A percentile compares a stretch with the other conserved stretches of the same genome.
Evolutionary conservation across 2,113 vertebrate genomes (phyloP).

Genomic region (Gadus macrocephalus): DNA sequence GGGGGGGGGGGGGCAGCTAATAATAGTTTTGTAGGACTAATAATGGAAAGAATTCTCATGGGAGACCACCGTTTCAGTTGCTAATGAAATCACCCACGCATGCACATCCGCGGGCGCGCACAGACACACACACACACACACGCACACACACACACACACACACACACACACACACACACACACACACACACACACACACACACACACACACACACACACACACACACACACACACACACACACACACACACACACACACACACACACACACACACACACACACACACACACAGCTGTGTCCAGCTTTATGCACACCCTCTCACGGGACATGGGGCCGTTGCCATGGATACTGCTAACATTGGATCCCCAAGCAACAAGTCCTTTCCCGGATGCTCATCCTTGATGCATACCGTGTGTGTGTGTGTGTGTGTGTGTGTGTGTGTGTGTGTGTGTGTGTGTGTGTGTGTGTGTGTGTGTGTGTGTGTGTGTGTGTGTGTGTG

Average conservation of each 20-base stretch:
- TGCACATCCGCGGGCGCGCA: constrained; percentile 20
- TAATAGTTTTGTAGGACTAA: no score
- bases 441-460: not conserved
- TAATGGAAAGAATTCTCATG: no score
- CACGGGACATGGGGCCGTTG: constrained; percentile 37
- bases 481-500: not conserved
- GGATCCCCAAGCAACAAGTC: constrained; percentile 38
- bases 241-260: no score
- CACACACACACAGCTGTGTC: constrained; percentile 15
- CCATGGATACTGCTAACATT: constrained; percentile 61
- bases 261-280: constrained; percentile 7
- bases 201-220: no score
- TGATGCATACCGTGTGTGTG: constrained; percentile 16
- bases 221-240: no score
- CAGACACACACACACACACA: constrained; percentile 6
- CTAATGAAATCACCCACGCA: constrained; percentile 4
- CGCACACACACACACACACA: constrained; percentile 2
- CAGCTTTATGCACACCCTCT: constrained; percentile 34
- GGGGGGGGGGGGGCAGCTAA: no score
- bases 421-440: not conserved
- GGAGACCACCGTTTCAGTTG: no score
- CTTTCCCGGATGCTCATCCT: constrained; percentile 46
- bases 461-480: constrained; percentile 4
- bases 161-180: no score
- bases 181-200: no score